Evolutionary conservation across 1,140 invertebrate species (phyloP).

Genomic region (Trypoxylus dichotomus): DNA sequence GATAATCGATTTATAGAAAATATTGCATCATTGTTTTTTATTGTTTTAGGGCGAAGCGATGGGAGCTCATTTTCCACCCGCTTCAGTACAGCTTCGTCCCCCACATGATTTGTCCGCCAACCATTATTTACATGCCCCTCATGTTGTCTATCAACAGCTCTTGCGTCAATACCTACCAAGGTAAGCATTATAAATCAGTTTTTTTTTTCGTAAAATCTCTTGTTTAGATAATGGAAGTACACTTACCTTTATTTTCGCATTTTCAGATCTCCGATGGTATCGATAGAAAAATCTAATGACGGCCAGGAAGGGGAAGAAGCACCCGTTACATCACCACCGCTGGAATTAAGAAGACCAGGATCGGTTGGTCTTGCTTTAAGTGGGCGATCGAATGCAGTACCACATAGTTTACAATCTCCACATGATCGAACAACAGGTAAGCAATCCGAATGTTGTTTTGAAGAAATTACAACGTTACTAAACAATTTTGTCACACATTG

Average conservation of each 20-base stretch:
- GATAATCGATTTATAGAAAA: neutral
- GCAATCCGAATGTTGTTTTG: conserved; percentile 27
- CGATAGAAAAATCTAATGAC: conserved; percentile 50
- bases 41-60: conserved; percentile 64
- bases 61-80: conserved; percentile 52
- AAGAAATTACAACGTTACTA: neutral
- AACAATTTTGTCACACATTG: no score
- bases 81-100: conserved; percentile 46
- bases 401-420: conserved; percentile 65
- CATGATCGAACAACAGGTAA: conserved; percentile 75
- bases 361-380: conserved; percentile 47
- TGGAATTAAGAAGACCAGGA: conserved; percentile 67
- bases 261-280: conserved; percentile 58
- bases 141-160: conserved; percentile 68
- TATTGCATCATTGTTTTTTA: neutral
- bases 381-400: conserved; percentile 52
- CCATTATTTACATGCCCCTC: conserved; percentile 65
- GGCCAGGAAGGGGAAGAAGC: conserved; percentile 62
- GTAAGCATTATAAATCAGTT: conserved; percentile 40
- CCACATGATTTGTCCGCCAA: conserved; percentile 48
- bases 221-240: neutral
- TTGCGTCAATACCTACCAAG: conserved; percentile 58
- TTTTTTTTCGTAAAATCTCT: no score
- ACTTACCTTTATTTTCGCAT: conserved; percentile 2
- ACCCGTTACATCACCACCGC: conserved; percentile 62